These are phyloP conservation scores for Scolopax bukidnonensis DNA, from an alignment of 2,797 vertebrate genomes.

Conservation along the genomic window DNA sequence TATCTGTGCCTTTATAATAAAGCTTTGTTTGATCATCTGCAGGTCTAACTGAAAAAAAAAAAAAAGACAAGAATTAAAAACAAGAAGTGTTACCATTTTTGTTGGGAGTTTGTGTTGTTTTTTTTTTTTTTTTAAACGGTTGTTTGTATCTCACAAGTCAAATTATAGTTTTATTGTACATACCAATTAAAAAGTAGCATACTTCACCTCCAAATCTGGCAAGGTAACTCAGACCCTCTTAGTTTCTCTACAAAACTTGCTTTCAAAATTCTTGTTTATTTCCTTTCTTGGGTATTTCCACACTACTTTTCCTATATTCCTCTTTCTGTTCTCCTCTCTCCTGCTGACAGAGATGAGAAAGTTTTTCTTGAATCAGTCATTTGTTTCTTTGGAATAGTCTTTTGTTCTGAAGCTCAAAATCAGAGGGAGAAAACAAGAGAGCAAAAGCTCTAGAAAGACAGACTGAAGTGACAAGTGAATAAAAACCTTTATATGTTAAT, in stretches of 20 bases:
- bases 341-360: not conserved
- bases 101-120: not conserved
- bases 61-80: not conserved
- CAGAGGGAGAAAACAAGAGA: not conserved
- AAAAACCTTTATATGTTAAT: not conserved
- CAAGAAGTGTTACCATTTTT: not conserved
- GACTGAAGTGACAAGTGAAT: not conserved
- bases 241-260: not conserved
- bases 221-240: not conserved
- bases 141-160: not conserved
- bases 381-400: not conserved
- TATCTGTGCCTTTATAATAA: constrained; percentile 78
- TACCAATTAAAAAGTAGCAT: not conserved
- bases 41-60: constrained; percentile 66
- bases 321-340: not conserved
- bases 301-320: not conserved
- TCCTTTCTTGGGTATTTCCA: not conserved
- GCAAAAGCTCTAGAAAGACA: not conserved
- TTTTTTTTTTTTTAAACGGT: not conserved
- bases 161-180: not conserved
- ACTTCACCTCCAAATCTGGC: not conserved
- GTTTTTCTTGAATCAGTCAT: not conserved
- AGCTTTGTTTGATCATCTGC: constrained; percentile 76
- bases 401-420: not conserved
- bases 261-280: not conserved